Evolutionary conservation across 2,888 invertebrate genomes (phyloP).

Genomic region (Abrostola triplasia): DNA sequence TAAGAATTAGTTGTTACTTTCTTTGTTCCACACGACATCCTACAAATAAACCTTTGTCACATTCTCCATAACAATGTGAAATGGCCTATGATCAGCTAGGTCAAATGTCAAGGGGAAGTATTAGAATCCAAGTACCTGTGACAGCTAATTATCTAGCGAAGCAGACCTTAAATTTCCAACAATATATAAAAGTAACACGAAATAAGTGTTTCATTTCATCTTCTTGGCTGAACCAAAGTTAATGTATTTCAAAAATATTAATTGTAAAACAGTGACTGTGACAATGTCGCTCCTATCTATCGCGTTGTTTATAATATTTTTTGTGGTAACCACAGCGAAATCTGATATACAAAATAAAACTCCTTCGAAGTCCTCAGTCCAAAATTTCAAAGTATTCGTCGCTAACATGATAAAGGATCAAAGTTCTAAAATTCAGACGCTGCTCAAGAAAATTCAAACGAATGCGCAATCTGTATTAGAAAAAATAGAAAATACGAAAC

Average conservation of each 20-base stretch:
- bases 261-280: constrained; percentile 60
- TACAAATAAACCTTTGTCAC: constrained; percentile 59
- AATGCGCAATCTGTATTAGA: constrained; percentile 78
- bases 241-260: constrained; percentile 70
- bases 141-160: constrained; percentile 73
- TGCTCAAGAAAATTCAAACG: constrained; percentile 78
- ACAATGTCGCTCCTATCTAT: constrained; percentile 78
- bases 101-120: constrained; percentile 83
- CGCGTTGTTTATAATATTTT: constrained; percentile 67
- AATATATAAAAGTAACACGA: constrained; percentile 66
- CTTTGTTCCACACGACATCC: constrained; percentile 52
- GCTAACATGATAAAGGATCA: constrained; percentile 79
- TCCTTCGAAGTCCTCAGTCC: constrained; percentile 60
- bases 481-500: constrained; percentile 74
- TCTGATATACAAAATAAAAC: constrained; percentile 65
- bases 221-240: constrained; percentile 60
- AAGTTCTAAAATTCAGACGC: constrained; percentile 75
- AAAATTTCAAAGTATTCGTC: constrained; percentile 76
- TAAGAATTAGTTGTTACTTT: constrained; percentile 47
- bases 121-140: constrained; percentile 59
- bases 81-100: constrained; percentile 79
- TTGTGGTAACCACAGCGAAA: constrained; percentile 70
- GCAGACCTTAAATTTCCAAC: constrained; percentile 67
- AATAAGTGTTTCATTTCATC: constrained; percentile 58
- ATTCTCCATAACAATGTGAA: constrained; percentile 63